Percentiles rank a stretch among this genome's conserved stretches.
Evolutionary conservation across 1,140 invertebrate species (phyloP).

Genomic region (Teleopsis dalmanni): DNA sequence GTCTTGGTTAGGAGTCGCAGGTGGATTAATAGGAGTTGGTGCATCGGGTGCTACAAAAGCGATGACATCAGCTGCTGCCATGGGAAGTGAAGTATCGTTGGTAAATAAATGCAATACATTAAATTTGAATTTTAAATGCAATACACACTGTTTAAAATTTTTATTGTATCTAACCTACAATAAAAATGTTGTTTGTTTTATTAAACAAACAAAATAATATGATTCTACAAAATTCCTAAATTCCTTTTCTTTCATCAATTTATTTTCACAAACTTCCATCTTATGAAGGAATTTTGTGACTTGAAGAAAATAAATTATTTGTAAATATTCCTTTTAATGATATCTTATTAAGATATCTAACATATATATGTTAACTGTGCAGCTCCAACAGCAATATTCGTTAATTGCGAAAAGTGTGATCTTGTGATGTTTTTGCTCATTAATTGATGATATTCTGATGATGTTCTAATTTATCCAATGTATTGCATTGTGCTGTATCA

Average conservation of each 20-base stretch:
- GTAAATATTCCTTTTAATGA: too few species aligned
- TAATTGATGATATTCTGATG: too few species aligned
- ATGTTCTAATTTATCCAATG: too few species aligned
- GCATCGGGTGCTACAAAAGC: constrained; percentile 28
- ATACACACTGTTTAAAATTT: not conserved
- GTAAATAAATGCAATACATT: constrained; percentile 15
- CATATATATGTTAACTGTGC: too few species aligned
- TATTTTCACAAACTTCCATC: too few species aligned
- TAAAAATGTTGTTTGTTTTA: not conserved
- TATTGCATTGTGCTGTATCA: too few species aligned
- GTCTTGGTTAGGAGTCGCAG: constrained; percentile 24
- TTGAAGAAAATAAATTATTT: too few species aligned
- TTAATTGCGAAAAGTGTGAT: too few species aligned
- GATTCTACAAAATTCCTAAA: not conserved
- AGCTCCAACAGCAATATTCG: too few species aligned
- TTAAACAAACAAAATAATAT: not conserved
- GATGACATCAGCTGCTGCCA: constrained; percentile 19
- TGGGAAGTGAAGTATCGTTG: constrained; percentile 21
- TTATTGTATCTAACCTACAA: not conserved
- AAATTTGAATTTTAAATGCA: not conserved
- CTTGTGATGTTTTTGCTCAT: too few species aligned
- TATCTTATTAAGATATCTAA: too few species aligned
- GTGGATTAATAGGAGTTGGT: constrained; percentile 23
- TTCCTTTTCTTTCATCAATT: too few species aligned
- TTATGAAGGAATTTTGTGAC: not conserved